Evolutionary conservation across 1,140 invertebrate genomes (phyloP), one percentile per base, ranked within the genome.

Genomic region (Wiebesia pumilae): DNA sequence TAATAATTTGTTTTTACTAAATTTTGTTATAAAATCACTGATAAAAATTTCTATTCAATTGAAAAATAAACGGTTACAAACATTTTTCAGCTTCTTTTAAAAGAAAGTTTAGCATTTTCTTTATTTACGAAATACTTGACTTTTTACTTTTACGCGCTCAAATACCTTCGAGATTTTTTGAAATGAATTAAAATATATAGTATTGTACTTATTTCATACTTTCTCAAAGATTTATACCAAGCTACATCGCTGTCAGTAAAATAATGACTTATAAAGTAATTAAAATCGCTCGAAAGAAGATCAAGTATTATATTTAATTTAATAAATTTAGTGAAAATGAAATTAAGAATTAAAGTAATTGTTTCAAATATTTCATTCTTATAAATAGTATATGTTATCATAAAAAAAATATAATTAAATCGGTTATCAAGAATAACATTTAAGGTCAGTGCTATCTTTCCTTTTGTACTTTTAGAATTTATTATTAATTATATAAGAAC

Each of bases 401-500:
- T 43, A 19, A 27, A 43, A n/a, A 43, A 75, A 40, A 75, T 82
- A 71, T 69, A 82, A 82, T 69, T 82, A 82, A 82, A 82, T 69
- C 43, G 40, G 58, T 35, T 69, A 82, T 71, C 81, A 30, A 43
- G 65, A 69, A 69, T 69, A 38, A 7, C 62, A 43, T 82, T 82
- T 82, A 71, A 69, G 67, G 43, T 51, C 62, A 3, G 80, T n/a
- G 10, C 38, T 10, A 19, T 43, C 27, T 43, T 67, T 81, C 62
- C n/a, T 81, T 35, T 69, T 81, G 19, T 69, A 73, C 47, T 62
- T 38, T 78, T 51, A 38, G 21, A 19, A 71, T 38, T 54, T 47
- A 51, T 38, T 80, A 80, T 85, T 80, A 85, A 80, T 85, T 80
- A 38, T 24, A 40, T 35, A 84, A 65, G 58, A 84, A 54, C 75